Conservation (phyloP, 2,888 invertebrate species). For the Tachina fera region DNA sequence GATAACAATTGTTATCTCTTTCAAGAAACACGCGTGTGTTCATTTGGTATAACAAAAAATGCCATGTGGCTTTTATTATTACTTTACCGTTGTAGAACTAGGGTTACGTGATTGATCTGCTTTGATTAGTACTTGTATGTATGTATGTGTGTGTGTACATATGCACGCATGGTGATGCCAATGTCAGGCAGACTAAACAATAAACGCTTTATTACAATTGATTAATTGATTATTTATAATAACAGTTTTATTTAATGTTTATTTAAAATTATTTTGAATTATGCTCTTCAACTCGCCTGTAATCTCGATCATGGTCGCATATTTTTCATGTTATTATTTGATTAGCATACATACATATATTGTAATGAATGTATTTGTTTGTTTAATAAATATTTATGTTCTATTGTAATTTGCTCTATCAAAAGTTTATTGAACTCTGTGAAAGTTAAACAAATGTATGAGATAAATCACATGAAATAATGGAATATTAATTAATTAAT, state of each 20-base stretch:
- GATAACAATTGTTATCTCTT: no score
- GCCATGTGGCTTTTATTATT: no score
- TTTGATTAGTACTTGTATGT: no score
- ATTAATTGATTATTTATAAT: background rate
- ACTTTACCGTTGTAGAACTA: no score
- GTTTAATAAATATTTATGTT: background rate
- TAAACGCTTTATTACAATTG: background rate
- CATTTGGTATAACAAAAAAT: no score
- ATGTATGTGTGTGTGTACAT: no score
- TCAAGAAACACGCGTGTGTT: no score
- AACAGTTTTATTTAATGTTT: background rate
- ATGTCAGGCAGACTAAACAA: background rate
- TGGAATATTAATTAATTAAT: no score
- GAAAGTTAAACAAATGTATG: background rate
- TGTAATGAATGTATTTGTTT: background rate
- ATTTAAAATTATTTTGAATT: background rate
- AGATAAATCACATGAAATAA: background rate
- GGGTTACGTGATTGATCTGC: no score
- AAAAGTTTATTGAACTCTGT: constrained; percentile 32
- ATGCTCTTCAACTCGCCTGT: background rate
- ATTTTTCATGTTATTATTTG: background rate
- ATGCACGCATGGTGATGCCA: no score
- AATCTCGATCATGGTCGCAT: constrained; percentile 20
- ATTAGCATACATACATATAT: constrained; percentile 1
- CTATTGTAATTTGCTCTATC: constrained; percentile 19